Base-by-base conservation (phyloP, 1,140 invertebrate genomes). In the Chymomyza costata region DNA sequence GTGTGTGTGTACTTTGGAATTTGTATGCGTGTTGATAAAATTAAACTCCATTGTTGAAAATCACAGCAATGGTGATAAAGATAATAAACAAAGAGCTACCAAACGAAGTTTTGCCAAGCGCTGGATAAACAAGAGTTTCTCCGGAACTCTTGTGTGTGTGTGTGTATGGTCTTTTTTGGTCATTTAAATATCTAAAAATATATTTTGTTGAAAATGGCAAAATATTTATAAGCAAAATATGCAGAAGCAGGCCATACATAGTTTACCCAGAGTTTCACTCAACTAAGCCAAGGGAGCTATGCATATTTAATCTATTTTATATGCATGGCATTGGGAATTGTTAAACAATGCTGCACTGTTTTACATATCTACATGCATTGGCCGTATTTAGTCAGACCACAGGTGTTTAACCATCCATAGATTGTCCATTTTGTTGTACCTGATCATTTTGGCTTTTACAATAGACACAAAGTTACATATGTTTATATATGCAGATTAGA, bases 121-220 rank as follows among this genome's bases (percentile, higher is more conserved):
- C 34, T 13, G 15, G 38, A 13, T 25, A 21, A 34, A 10, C 11
- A 11, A 14, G 7, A 15, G 3, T 6, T 6, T 8, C 38, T 31
- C 21, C 44, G 13, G 40, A 30, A 34, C 30, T 18, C 44, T 31
- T 28, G 28, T 59, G 54, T 51, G 52, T 61, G 37, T 69, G 65
- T 47, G 59, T n/a, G n/a, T n/a, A n/a, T n/a, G n/a, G n/a, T n/a
- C n/a, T n/a, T n/a, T 59, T 64, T 58, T 30, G 43, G 38, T 14
- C 51, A 71, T 71, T 71, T 71, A 71, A 71, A 71, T 71, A 71
- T 71, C 71, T 71, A 62, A 71, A 71, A 65, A 71, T 71, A 71
- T 71, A 73, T 71, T 73, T 71, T 71, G 67, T 54, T 71, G 67
- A 71, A 71, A 71, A 71, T 71, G 47, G 18, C 53, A 54, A 71